Evolutionary conservation across 64 coral and sea anemone genomes (phyloP).

Genomic region (Cladopsammia gracilis): DNA sequence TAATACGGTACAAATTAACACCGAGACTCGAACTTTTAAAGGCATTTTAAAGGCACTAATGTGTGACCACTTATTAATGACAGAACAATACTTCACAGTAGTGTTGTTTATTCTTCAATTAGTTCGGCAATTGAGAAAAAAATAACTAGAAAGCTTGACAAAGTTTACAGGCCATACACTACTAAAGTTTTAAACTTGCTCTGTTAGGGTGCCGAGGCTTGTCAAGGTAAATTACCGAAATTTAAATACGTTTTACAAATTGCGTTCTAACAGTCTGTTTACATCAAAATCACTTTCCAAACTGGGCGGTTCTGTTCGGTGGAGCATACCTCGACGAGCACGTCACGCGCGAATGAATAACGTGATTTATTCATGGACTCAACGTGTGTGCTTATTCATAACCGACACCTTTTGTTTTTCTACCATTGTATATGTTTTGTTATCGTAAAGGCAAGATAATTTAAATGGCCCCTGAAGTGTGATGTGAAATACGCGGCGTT

Average conservation of each 20-base stretch:
- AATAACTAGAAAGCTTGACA: too few relatives aligned
- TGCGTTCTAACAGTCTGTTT: background rate
- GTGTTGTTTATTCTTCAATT: too few relatives aligned
- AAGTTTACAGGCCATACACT: too few relatives aligned
- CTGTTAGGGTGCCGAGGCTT: too few relatives aligned
- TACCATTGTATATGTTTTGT: background rate
- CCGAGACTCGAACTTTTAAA: too few relatives aligned
- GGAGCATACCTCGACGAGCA: constrained; percentile 26
- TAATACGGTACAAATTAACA: too few relatives aligned
- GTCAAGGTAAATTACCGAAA: too few relatives aligned
- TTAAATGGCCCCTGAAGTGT: background rate
- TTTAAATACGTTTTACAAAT: background rate
- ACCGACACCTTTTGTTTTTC: background rate
- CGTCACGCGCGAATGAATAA: background rate
- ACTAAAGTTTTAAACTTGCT: too few relatives aligned
- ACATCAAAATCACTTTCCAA: background rate
- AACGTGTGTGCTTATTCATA: constrained; percentile 22
- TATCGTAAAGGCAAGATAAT: background rate
- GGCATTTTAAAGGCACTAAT: too few relatives aligned
- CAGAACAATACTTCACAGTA: too few relatives aligned
- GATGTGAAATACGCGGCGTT: constrained; percentile 1
- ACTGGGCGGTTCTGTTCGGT: constrained; percentile 15
- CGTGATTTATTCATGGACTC: constrained; percentile 29
- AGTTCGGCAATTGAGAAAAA: too few relatives aligned
- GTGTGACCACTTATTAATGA: too few relatives aligned